Base-by-base conservation (phyloP, 2,888 invertebrate genomes). In the Petrophora chlorosata region DNA sequence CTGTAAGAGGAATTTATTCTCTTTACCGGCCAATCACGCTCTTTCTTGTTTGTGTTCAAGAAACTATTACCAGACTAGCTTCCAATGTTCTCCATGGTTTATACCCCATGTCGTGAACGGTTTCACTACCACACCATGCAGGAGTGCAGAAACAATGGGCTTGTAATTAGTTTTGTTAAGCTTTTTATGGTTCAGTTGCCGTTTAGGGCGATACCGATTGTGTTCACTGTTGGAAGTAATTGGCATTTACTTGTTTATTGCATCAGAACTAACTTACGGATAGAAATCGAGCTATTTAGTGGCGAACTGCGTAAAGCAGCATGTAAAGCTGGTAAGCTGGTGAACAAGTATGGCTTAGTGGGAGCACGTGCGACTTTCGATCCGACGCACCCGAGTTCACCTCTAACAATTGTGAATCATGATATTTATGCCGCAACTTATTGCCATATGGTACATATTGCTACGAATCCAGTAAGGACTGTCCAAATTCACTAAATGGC, bases 151-250 rank as follows among this genome's bases (percentile, higher is more conserved):
- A 17, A 43, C 43, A 44, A 36, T 44, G 23, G 29, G 1, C 2
- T n/a, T 22, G 14, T 35, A 35, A 43, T 35, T 43, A 35, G 32
- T 2, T 41, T 33, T 41, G 41, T 41, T 41, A 10, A 13, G 35
- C 9, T 43, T 43, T 43, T 43, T 43, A 43, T 43, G 29, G 15
- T 13, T 16, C 17, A 17, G 33, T 29, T 28, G 17, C 9, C 12
- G 26, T 28, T 44, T 17, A 28, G 44, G 15, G 25, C 32, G 28
- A 17, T 17, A 19, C 28, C 8, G 29, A 40, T 40, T 40, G n/a
- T 34, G 23, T 23, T 41, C 25, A 17, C 26, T n/a, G 34, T 9
- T 25, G 34, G 39, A 40, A 12, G 14, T 28, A 34, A 42, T 34
- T 42, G 17, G 9, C 25, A 10, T 22, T 25, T 25, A 10, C 19